These are phyloP conservation scores for Hippoglossus stenolepis DNA, from an alignment of 2,113 vertebrate species.

Conservation along the genomic window DNA sequence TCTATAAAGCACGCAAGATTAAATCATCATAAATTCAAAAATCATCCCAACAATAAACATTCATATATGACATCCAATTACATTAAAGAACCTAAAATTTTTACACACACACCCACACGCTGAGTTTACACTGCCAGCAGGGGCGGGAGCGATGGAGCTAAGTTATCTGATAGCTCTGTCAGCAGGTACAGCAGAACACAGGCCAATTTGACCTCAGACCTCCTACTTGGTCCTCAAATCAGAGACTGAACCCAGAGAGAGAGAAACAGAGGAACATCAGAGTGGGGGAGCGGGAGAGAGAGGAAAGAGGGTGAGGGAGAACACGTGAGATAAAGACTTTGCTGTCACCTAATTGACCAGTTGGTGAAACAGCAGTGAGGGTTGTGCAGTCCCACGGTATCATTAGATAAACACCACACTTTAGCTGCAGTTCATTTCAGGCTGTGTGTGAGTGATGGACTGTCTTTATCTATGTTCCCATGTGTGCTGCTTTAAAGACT, in stretches of 20 bases:
- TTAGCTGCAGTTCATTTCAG: constrained; percentile 38
- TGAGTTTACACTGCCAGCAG: constrained; percentile 22
- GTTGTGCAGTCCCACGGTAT: constrained; percentile 26
- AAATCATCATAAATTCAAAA: constrained; percentile 30
- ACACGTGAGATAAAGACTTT: constrained; percentile 20
- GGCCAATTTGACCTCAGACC: constrained; percentile 60
- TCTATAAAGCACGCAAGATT: constrained; percentile 8
- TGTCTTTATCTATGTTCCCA: constrained; percentile 1
- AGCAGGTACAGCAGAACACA: constrained; percentile 63
- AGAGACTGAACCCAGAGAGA: constrained; percentile 4
- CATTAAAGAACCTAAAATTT: constrained; percentile 6
- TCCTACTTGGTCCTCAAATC: constrained; percentile 36
- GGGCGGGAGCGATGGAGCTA: constrained; percentile 39
- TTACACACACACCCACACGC: constrained; percentile 13
- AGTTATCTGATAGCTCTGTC: constrained; percentile 66
- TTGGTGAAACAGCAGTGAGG: constrained; percentile 26
- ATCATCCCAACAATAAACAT: constrained; percentile 24
- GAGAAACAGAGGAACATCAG: too few species aligned
- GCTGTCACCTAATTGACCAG: constrained; percentile 33
- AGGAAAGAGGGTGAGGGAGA: background rate
- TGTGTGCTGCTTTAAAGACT: background rate
- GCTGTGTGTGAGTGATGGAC: background rate
- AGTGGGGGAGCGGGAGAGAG: background rate
- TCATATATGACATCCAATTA: constrained; percentile 13
- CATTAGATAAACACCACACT: constrained; percentile 37